Percentiles rank a stretch among this genome's conserved stretches.
Evolutionary conservation across 2,113 vertebrate species (phyloP).

Genomic region (Otolemur garnettii): DNA sequence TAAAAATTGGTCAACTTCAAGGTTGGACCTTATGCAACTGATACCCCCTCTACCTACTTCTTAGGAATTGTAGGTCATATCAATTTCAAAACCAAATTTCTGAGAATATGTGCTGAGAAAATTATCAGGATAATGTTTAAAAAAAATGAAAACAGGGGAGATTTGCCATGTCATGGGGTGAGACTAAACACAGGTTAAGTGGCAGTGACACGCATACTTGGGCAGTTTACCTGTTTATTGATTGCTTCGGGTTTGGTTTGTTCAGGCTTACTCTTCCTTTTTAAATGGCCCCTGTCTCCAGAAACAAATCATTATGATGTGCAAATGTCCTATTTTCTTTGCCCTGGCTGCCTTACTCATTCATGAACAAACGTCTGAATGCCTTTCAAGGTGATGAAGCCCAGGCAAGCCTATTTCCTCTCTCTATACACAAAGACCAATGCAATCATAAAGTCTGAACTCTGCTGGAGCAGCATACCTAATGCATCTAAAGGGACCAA

Average conservation of each 20-base stretch:
- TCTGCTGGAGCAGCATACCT: background rate
- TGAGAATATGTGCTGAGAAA: background rate
- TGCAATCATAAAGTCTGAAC: background rate
- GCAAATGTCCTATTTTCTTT: conserved; percentile 50
- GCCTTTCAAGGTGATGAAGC: conserved; percentile 56
- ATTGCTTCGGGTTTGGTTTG: background rate
- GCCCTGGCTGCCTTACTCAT: conserved; percentile 35
- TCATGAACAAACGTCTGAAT: conserved; percentile 44
- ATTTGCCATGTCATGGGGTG: background rate
- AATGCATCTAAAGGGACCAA: background rate
- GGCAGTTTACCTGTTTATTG: background rate
- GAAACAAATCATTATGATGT: conserved; percentile 51
- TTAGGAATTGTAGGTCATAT: background rate
- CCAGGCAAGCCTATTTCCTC: background rate
- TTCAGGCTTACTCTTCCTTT: background rate
- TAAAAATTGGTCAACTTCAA: background rate
- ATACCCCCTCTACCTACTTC: background rate
- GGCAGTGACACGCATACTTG: background rate
- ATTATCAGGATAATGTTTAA: background rate
- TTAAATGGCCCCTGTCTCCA: background rate
- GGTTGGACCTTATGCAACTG: background rate
- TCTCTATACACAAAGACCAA: background rate
- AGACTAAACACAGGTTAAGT: background rate
- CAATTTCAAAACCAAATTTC: conserved; percentile 39
- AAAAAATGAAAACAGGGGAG: background rate